Percentiles rank a stretch among this genome's conserved stretches.
Conservation (phyloP, 2,797 vertebrate genomes). For the Mastacembelus armatus region DNA sequence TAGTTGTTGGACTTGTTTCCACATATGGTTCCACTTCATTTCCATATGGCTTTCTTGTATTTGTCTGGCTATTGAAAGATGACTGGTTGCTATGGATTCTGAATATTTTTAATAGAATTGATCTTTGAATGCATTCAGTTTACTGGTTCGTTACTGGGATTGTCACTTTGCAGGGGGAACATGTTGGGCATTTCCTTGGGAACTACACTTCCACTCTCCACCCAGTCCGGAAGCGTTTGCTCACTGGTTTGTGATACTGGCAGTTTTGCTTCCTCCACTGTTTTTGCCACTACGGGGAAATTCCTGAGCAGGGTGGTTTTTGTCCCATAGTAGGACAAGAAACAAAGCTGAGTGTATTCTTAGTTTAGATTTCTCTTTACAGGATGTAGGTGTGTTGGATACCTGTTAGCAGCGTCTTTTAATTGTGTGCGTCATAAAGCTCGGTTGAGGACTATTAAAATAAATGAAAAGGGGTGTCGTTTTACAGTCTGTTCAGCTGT, state of each 20-base stretch:
- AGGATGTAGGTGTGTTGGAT: slow-evolving; percentile 65
- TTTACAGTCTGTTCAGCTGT: slow-evolving; percentile 60
- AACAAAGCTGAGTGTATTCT: slow-evolving; percentile 50
- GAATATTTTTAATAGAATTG: slow-evolving; percentile 62
- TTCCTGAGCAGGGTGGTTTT: slow-evolving; percentile 72
- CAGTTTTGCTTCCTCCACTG: slow-evolving; percentile 58
- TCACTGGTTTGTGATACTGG: slow-evolving; percentile 67
- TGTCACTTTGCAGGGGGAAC: slow-evolving; percentile 43
- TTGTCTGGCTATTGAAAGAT: slow-evolving; percentile 48
- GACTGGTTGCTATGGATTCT: slow-evolving; percentile 30
- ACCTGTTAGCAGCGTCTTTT: slow-evolving; percentile 66
- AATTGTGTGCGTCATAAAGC: slow-evolving; percentile 71
- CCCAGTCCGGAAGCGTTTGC: slow-evolving; percentile 67
- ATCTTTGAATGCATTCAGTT: slow-evolving; percentile 61
- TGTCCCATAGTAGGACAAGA: slow-evolving; percentile 49
- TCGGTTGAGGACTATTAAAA: slow-evolving; percentile 50
- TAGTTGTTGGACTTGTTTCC: slow-evolving; percentile 57
- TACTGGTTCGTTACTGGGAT: slow-evolving; percentile 47
- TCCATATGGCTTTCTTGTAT: slow-evolving; percentile 67
- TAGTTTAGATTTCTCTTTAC: slow-evolving; percentile 67
- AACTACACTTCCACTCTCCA: slow-evolving; percentile 49
- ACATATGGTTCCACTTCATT: slow-evolving; percentile 73
- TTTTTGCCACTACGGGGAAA: slow-evolving; percentile 66
- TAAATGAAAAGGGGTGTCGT: slow-evolving; percentile 70
- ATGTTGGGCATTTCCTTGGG: slow-evolving; percentile 58